These are phyloP conservation scores for Drosophila kambysellisi DNA, from an alignment of 2,888 invertebrate genomes.

Conservation along the genomic window DNA sequence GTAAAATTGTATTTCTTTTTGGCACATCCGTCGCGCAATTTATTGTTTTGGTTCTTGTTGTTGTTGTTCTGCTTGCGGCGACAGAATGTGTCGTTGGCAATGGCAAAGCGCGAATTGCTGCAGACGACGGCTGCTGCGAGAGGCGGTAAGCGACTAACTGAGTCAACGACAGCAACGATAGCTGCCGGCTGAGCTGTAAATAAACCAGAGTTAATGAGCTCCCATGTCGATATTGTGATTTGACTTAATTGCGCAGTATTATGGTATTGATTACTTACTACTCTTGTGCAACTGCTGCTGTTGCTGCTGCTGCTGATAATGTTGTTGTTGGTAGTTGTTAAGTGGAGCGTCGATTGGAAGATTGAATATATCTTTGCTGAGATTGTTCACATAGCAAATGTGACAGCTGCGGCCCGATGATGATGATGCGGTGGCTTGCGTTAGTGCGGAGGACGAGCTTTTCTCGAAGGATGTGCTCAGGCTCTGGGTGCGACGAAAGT, in stretches of 20 bases:
- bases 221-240: not conserved
- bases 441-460: constrained; percentile 40
- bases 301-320: constrained; percentile 15
- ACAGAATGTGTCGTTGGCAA: constrained; percentile 74
- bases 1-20: constrained; percentile 84
- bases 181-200: constrained; percentile 12
- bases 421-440: constrained; percentile 48
- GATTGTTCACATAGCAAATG: constrained; percentile 85
- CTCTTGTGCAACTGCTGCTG: constrained; percentile 12
- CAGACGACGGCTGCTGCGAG: constrained; percentile 52
- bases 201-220: not conserved
- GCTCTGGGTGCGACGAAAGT: constrained; percentile 83
- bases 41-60: constrained; percentile 72
- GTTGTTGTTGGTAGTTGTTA: constrained; percentile 33
- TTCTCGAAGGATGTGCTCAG: constrained; percentile 84
- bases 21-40: constrained; percentile 61
- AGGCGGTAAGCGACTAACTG: constrained; percentile 16
- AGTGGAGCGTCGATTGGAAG: constrained; percentile 65
- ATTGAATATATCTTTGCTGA: constrained; percentile 84
- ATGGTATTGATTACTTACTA: constrained; percentile 20
- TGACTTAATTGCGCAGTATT: not conserved
- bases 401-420: constrained; percentile 84
- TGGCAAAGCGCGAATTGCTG: constrained; percentile 76
- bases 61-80: constrained; percentile 74
- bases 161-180: constrained; percentile 13